A percentile compares a stretch with the other conserved stretches of the same genome.
Evolutionary conservation across 2,113 vertebrate species (phyloP).

Genomic region (Catagonus wagneri): DNA sequence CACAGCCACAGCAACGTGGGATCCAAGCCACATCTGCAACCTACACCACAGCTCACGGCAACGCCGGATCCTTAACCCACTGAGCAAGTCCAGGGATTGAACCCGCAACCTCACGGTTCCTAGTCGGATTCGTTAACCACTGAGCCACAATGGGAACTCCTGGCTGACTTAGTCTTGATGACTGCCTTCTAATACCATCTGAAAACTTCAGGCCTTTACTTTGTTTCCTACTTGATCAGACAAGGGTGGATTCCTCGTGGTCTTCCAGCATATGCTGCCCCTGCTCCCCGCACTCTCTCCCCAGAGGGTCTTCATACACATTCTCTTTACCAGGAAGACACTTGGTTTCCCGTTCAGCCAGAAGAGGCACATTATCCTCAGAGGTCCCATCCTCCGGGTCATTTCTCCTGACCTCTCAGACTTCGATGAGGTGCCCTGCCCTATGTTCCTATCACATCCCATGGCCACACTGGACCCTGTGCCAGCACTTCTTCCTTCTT

Average conservation of each 20-base stretch:
- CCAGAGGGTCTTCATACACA: background rate
- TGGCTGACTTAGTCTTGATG: background rate
- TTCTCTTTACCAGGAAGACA: background rate
- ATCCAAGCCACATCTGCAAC: no score
- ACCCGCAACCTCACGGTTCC: no score
- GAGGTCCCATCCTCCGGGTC: background rate
- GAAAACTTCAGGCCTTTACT: no score
- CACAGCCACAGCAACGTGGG: no score
- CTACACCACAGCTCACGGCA: no score
- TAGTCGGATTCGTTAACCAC: no score
- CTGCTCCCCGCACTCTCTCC: no score
- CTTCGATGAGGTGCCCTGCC: background rate
- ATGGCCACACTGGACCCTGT: no score
- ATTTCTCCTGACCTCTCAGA: background rate
- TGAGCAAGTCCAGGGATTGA: no score
- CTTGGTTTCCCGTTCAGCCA: background rate
- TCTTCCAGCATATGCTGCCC: background rate
- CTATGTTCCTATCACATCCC: background rate
- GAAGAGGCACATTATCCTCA: background rate
- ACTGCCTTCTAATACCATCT: fast-evolving
- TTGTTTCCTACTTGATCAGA: background rate
- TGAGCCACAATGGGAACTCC: no score
- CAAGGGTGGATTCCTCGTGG: background rate
- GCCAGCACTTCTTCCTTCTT: fast-evolving
- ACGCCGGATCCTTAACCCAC: no score